Evolutionary conservation across 1,140 invertebrate species (phyloP).

Genomic region (Bombus turneri): DNA sequence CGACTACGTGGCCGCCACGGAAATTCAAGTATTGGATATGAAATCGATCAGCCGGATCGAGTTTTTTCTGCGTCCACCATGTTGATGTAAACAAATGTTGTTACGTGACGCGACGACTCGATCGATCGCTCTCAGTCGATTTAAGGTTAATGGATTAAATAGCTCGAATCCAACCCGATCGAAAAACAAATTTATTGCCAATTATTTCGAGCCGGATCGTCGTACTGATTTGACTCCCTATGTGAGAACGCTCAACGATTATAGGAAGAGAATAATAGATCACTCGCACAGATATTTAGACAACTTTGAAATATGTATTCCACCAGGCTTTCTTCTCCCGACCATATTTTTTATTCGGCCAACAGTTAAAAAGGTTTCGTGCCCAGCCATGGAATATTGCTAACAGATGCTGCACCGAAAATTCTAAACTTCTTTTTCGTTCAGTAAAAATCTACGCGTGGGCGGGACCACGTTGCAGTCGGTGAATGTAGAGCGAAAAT

Average conservation of each 20-base stretch:
- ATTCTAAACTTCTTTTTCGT: slow-evolving; percentile 24
- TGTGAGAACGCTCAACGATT: background rate
- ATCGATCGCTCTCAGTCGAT: background rate
- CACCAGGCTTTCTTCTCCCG: background rate
- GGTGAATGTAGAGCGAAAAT: background rate
- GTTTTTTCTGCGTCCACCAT: background rate
- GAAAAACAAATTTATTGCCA: slow-evolving; percentile 4
- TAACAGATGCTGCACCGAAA: slow-evolving; percentile 49
- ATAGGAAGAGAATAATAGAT: background rate
- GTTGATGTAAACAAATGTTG: background rate
- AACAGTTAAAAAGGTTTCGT: slow-evolving; percentile 39
- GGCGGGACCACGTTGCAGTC: background rate
- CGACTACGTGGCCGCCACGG: background rate
- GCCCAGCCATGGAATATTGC: slow-evolving; percentile 11
- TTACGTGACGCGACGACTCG: background rate
- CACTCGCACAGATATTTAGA: slow-evolving; percentile 23
- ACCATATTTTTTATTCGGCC: background rate
- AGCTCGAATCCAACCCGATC: background rate
- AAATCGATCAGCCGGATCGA: slow-evolving; percentile 6
- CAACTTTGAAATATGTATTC: slow-evolving; percentile 43
- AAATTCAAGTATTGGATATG: background rate
- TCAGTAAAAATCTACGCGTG: background rate
- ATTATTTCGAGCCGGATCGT: background rate
- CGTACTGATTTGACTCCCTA: background rate
- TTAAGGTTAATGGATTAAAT: slow-evolving; percentile 28